phyloP scores from a whole-genome alignment of 2,113 vertebrate species.

The Pseudois nayaur region DNA sequence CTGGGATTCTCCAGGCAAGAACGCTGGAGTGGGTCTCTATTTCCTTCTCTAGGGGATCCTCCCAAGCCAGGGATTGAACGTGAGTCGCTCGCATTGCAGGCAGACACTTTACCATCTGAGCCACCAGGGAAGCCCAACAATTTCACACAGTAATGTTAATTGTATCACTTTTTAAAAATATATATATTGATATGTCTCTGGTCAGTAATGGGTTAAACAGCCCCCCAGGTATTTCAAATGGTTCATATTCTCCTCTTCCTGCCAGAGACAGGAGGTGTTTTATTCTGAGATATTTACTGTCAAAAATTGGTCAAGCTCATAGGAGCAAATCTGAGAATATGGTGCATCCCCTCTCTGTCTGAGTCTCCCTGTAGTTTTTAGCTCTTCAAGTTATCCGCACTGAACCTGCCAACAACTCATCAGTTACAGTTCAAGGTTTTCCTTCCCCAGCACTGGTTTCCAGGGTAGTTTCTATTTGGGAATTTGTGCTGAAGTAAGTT shows the following conservation, averaged over 20 bases:
- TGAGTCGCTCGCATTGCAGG: not conserved
- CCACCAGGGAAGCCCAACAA: not conserved
- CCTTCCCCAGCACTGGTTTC: not conserved
- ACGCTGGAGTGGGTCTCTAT: not conserved
- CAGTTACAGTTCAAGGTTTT: not conserved
- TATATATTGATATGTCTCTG: not conserved
- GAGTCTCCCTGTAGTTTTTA: not conserved
- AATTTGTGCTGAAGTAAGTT: not conserved
- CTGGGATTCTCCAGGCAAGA: not conserved
- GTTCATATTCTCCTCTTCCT: not conserved
- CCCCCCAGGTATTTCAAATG: not conserved
- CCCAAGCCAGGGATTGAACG: not conserved
- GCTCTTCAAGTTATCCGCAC: not conserved
- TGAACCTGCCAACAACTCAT: not conserved
- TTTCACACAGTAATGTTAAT: not conserved
- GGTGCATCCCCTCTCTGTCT: not conserved
- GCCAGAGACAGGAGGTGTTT: not conserved
- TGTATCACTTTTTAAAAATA: not conserved
- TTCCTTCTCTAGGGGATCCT: not conserved
- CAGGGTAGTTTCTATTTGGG: not conserved
- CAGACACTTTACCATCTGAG: not conserved
- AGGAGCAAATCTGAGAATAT: not conserved
- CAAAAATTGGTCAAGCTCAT: not conserved
- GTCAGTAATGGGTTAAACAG: not conserved
- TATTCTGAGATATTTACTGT: not conserved